Conservation (phyloP, 2,888 invertebrate genomes). For the Mesorhabditis belari region DNA sequence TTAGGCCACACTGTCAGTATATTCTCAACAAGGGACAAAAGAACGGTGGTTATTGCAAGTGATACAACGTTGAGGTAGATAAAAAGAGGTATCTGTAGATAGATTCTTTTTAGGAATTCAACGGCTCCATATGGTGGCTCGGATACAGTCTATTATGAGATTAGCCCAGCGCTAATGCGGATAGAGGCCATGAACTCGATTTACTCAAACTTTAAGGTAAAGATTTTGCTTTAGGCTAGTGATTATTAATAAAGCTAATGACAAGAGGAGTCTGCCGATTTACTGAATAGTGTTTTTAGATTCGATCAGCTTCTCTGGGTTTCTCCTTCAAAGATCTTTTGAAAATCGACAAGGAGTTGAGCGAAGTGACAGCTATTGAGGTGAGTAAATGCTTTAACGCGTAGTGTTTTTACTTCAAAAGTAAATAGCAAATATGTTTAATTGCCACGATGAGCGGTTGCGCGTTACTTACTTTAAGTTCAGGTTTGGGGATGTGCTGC, state of each 20-base stretch:
- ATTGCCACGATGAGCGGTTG: neutral
- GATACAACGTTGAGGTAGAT: constrained; percentile 43
- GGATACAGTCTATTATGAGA: constrained; percentile 15
- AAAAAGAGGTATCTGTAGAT: neutral
- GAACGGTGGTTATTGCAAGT: constrained; percentile 28
- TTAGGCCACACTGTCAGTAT: constrained; percentile 39
- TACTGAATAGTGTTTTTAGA: no score
- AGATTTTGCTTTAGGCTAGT: neutral
- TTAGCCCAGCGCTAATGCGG: constrained; percentile 10
- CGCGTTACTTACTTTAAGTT: neutral
- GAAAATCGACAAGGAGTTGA: constrained; percentile 25
- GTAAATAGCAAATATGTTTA: neutral
- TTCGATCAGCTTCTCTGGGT: constrained; percentile 20
- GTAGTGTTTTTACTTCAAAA: no score
- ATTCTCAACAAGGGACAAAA: constrained; percentile 21
- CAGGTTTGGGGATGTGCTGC: constrained; percentile 52
- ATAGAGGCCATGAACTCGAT: constrained; percentile 17
- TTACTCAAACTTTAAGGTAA: constrained; percentile 29
- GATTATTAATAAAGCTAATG: no score
- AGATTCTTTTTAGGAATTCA: constrained; percentile 14
- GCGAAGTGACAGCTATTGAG: constrained; percentile 21
- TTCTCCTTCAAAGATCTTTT: constrained; percentile 23
- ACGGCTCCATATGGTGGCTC: constrained; percentile 20
- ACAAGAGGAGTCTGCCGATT: no score
- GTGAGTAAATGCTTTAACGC: constrained; percentile 3